These are phyloP conservation scores for Hyposoter dolosus DNA, from an alignment of 2,888 invertebrate genomes.

Conservation along the genomic window DNA sequence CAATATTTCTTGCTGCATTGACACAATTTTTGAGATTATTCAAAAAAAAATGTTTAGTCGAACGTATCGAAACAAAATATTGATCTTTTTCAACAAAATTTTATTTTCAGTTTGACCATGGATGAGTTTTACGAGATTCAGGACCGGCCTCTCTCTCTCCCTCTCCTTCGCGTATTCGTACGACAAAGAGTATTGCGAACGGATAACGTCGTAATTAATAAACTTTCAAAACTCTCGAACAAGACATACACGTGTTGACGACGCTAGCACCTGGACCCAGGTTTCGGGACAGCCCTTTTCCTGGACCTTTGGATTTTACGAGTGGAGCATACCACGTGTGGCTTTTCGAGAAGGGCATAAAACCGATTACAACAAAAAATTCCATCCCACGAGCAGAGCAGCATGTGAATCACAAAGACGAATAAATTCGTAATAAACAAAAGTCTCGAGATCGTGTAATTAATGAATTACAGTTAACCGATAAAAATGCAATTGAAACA, in stretches of 20 bases:
- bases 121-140: conserved; percentile 80
- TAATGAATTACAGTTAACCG: too few species aligned
- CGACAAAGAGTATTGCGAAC: too few species aligned
- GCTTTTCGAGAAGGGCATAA: conserved; percentile 35
- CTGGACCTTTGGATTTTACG: conserved; percentile 60
- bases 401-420: neutral
- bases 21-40: too few species aligned
- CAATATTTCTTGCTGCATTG: too few species aligned
- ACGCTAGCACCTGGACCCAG: conserved; percentile 45
- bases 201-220: conserved; percentile 80
- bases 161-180: too few species aligned
- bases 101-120: too few species aligned
- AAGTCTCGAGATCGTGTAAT: neutral
- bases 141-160: too few species aligned
- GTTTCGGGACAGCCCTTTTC: conserved; percentile 35
- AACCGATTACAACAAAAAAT: conserved; percentile 27
- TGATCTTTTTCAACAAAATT: too few species aligned
- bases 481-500: neutral
- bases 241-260: conserved; percentile 17
- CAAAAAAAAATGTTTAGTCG: too few species aligned
- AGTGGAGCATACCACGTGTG: conserved; percentile 23
- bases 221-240: conserved; percentile 50
- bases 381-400: neutral
- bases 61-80: too few species aligned
- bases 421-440: neutral